These are phyloP conservation scores for Strongylocentrotus purpuratus DNA, from an alignment of 35 echinoderm and acorn worm genomes.

Conservation along the genomic window DNA sequence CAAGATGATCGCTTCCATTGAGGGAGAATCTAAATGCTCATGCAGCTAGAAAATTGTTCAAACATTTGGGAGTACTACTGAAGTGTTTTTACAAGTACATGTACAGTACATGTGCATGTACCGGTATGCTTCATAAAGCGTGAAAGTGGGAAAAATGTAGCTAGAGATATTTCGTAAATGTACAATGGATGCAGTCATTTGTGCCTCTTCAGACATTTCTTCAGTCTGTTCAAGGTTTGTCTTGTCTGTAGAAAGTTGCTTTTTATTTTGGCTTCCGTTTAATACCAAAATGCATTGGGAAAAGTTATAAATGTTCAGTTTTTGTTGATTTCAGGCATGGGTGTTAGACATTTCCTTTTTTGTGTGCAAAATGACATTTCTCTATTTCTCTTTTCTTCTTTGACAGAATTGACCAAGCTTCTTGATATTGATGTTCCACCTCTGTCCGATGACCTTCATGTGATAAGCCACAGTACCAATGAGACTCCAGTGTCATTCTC, in stretches of 20 bases:
- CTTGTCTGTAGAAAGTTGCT: too few species aligned
- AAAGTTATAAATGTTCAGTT: too few species aligned
- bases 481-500: constrained; percentile 36
- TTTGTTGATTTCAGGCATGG: too few species aligned
- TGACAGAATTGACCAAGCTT: constrained; percentile 67
- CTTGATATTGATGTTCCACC: constrained; percentile 67
- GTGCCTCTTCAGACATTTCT: background rate
- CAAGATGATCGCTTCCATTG: too few species aligned
- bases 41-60: too few species aligned
- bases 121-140: background rate
- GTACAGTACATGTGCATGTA: too few species aligned
- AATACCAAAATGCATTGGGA: too few species aligned
- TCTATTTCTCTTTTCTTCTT: constrained; percentile 35
- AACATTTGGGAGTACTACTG: too few species aligned
- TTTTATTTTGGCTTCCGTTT: too few species aligned
- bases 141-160: background rate
- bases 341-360: too few species aligned
- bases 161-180: background rate
- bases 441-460: constrained; percentile 72
- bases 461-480: constrained; percentile 57
- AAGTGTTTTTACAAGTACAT: too few species aligned
- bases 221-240: background rate
- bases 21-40: too few species aligned
- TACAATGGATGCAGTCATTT: background rate
- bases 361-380: background rate